Conservation (phyloP, 2,113 vertebrate species). For the Proterorhinus semilunaris region DNA sequence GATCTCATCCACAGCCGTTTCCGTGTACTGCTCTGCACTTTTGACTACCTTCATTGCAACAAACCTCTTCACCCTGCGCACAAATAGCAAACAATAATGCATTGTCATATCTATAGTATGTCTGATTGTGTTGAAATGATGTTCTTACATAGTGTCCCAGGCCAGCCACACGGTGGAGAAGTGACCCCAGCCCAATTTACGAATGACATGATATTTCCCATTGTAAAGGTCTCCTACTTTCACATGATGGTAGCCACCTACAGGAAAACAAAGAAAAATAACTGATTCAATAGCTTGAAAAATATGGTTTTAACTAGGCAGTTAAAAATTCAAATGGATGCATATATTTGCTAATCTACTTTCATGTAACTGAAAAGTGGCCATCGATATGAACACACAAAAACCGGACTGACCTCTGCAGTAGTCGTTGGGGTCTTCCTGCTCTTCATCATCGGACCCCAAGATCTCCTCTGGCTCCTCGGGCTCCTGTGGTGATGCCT, state of each 20-base stretch:
- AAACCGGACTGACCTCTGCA: constrained; percentile 84
- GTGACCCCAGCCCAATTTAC: constrained; percentile 98
- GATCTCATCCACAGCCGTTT: constrained; percentile 97
- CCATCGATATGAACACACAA: not conserved
- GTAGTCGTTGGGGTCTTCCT: constrained; percentile 97
- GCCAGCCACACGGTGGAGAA: constrained; percentile 98
- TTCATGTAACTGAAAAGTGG: not conserved
- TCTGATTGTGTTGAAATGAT: constrained; percentile 12
- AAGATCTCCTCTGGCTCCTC: constrained; percentile 91
- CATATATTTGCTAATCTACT: too few relatives aligned
- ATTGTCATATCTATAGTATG: constrained; percentile 1
- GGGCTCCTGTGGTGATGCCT: constrained; percentile 86
- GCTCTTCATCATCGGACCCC: constrained; percentile 97
- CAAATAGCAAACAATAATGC: constrained; percentile 30
- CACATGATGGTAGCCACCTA: constrained; percentile 96
- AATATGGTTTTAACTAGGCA: not conserved
- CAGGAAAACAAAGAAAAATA: constrained; percentile 9
- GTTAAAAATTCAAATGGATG: not conserved
- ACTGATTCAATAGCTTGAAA: not conserved
- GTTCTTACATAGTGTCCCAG: constrained; percentile 94
- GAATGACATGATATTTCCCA: constrained; percentile 94
- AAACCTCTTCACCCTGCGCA: constrained; percentile 87
- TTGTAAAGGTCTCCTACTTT: constrained; percentile 98
- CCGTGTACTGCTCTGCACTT: constrained; percentile 97
- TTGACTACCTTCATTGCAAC: constrained; percentile 99